Conservation (phyloP, 2,888 invertebrate genomes). For the Acleris laterana region DNA sequence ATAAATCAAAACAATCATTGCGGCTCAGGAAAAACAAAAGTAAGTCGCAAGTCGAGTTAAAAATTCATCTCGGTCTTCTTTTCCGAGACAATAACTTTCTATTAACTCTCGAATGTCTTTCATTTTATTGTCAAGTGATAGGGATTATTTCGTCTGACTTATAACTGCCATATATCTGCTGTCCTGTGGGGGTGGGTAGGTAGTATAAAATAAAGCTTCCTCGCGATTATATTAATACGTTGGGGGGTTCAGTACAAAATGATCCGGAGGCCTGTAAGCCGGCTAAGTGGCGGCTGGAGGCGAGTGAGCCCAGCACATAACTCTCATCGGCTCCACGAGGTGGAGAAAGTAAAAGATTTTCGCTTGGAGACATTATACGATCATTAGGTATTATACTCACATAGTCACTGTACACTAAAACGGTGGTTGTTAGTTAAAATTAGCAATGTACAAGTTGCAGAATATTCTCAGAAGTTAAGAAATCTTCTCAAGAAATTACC, state of each 20-base stretch:
- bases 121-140: constrained; percentile 81
- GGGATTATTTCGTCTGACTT: constrained; percentile 83
- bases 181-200: constrained; percentile 62
- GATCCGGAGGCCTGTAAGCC: constrained; percentile 73
- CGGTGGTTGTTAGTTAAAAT: neutral
- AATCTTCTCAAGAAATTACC: too few species aligned
- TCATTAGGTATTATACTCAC: neutral
- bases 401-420: neutral
- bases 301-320: constrained; percentile 35
- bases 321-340: constrained; percentile 4
- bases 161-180: constrained; percentile 82
- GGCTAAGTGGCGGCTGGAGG: constrained; percentile 63
- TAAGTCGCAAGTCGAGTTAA: constrained; percentile 33
- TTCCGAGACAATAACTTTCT: constrained; percentile 71
- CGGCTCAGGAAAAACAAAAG: constrained; percentile 12
- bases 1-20: constrained; percentile 16
- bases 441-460: too few species aligned
- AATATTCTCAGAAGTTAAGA: too few species aligned
- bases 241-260: constrained; percentile 64
- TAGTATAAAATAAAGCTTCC: constrained; percentile 80
- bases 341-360: neutral
- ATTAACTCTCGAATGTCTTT: constrained; percentile 81
- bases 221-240: constrained; percentile 81
- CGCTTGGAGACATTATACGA: neutral
- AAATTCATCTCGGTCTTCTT: constrained; percentile 60